Evolutionary conservation across 2,888 invertebrate genomes (phyloP).

Genomic region (Rhogogaster chlorosoma): DNA sequence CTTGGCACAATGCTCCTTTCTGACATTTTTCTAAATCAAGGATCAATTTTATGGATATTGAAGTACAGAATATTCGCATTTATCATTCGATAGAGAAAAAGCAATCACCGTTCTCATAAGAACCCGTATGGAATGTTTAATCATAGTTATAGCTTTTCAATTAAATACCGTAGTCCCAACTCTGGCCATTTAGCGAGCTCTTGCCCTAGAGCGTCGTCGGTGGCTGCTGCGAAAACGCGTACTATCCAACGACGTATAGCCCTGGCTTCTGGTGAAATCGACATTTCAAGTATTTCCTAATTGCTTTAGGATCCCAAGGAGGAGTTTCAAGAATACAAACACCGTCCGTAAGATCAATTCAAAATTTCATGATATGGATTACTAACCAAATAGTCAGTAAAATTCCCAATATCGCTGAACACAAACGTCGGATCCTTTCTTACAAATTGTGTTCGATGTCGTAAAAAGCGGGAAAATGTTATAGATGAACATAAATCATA

Average conservation of each 20-base stretch:
- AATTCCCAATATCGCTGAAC: background rate
- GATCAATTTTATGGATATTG: background rate
- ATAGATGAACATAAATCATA: conserved; percentile 7
- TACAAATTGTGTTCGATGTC: background rate
- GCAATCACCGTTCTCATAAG: conserved; percentile 7
- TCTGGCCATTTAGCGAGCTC: conserved; percentile 33
- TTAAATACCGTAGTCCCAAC: conserved; percentile 45
- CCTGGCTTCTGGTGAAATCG: conserved; percentile 12
- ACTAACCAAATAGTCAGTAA: conserved; percentile 4
- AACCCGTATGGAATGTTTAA: conserved; percentile 32
- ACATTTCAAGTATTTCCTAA: conserved; percentile 47
- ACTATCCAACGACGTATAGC: conserved; percentile 27
- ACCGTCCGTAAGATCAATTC: conserved; percentile 28
- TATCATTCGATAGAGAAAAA: background rate
- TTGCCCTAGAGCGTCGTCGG: conserved; percentile 22
- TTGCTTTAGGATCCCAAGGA: conserved; percentile 29
- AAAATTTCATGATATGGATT: background rate
- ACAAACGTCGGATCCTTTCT: background rate
- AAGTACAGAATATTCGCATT: background rate
- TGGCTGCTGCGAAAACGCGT: conserved; percentile 5
- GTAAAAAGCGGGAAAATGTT: background rate
- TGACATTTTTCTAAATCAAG: background rate
- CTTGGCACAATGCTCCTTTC: background rate
- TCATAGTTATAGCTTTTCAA: conserved; percentile 44
- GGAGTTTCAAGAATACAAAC: conserved; percentile 34